Percentiles rank a stretch among this genome's conserved stretches.
phyloP scores from a whole-genome alignment of 2,888 invertebrate genomes.

The Amorpha juglandis region DNA sequence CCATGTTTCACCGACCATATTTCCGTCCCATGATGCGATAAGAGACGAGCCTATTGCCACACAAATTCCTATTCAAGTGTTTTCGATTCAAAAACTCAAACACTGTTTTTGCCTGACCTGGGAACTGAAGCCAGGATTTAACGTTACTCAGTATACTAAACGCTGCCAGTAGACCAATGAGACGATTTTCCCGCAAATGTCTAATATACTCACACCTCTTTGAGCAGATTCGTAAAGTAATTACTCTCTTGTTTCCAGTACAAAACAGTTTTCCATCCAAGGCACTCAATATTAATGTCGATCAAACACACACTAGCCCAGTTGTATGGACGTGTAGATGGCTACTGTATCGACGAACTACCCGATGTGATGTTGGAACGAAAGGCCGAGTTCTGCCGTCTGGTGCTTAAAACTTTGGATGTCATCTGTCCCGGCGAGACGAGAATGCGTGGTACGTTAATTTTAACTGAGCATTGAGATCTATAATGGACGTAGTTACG shows the following conservation, averaged over 20 bases:
- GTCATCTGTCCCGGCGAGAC: constrained; percentile 91
- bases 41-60: no score
- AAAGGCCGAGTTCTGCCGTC: constrained; percentile 89
- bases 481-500: no score
- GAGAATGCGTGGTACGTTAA: constrained; percentile 86
- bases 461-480: background rate
- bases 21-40: no score
- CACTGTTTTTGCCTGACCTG: no score
- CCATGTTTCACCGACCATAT: no score
- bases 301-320: constrained; percentile 89
- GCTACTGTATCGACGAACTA: constrained; percentile 88
- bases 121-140: no score
- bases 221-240: background rate
- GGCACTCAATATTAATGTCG: constrained; percentile 88
- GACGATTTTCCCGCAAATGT: no score
- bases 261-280: constrained; percentile 89
- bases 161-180: no score
- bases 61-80: no score
- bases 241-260: constrained; percentile 71
- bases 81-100: no score
- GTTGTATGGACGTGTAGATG: constrained; percentile 90
- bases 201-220: no score
- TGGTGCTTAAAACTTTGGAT: constrained; percentile 87
- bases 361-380: constrained; percentile 89
- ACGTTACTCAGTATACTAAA: no score